Evolutionary conservation across 2,888 invertebrate species (phyloP), one percentile per base, ranked within the genome.

Genomic region (Aporophyla nigra): DNA sequence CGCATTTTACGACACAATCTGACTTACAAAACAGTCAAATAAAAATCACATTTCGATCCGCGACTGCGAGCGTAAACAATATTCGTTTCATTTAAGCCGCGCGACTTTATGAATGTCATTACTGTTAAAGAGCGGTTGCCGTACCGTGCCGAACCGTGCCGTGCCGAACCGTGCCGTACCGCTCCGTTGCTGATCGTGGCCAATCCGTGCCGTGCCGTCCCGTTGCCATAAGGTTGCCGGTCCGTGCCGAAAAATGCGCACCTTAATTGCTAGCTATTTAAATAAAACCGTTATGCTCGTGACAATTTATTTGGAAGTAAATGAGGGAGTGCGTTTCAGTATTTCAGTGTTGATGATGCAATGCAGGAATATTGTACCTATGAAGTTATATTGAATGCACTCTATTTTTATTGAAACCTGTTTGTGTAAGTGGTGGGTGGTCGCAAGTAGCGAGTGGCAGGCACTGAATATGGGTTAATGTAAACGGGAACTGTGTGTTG

Each of bases 11-110:
- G 74, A 71, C 74, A 33, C 63, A 81, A 86, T 76, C 81, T 84
- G 74, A 76, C 71, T 78, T 62, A 76, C 80, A 85, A 82, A 87
- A 63, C 77, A 76, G 63, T 71, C 74, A 71, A 74, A 72, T 72
- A 72, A 72, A 84, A 81, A 80, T 78, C 74, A 79, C 74, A 78
- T 83, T 81, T 80, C 83, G 85, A 83, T 83, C 69, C 49, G 40
- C 58, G 66, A 76, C 80, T 80, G 74, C 67, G 71, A 56, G 58
- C 86, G 72, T 62, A 74, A 83, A 87, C 74, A 86, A 86, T 85
- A 76, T 83, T 78, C 72, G 77, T 80, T 82, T 75, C 66, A 85
- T 83, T 86, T 68, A 72, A 82, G 63, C 73, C 58, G 58, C 66
- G 68, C 71, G 78, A 24, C 74, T 78, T 86, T 86, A 86, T 71